Evolutionary conservation across 2,888 invertebrate genomes (phyloP).

Genomic region (Callinectes sapidus): DNA sequence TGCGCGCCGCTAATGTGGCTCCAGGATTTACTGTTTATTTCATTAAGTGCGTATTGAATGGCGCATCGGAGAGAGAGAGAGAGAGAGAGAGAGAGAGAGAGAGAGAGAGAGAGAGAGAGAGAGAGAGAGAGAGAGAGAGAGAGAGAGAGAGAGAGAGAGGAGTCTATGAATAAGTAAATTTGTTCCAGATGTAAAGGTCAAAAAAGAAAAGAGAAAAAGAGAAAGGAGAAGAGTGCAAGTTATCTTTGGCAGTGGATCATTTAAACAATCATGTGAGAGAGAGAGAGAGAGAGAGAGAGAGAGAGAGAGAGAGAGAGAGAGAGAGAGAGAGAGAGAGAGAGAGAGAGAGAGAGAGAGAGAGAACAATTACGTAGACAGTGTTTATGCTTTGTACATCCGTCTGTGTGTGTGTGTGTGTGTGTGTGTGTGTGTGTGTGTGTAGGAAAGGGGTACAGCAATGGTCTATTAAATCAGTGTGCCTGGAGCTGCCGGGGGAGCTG

Average conservation of each 20-base stretch:
- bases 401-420: conserved; percentile 22
- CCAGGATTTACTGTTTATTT: neutral
- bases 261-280: too few species aligned
- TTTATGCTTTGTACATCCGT: neutral
- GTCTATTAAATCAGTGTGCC: conserved; percentile 8
- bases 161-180: neutral
- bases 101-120: conserved; percentile 44
- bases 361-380: neutral
- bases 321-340: neutral
- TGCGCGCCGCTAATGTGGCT: neutral
- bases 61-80: conserved; percentile 3
- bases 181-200: too few species aligned
- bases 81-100: conserved; percentile 44
- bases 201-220: too few species aligned
- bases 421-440: conserved; percentile 20
- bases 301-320: neutral
- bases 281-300: neutral
- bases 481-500: neutral
- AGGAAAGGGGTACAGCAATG: neutral
- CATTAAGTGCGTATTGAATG: neutral
- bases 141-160: neutral
- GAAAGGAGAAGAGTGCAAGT: too few species aligned
- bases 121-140: conserved; percentile 26
- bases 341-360: conserved; percentile 35
- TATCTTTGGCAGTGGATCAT: too few species aligned